Conservation (phyloP, 2,888 invertebrate genomes). For the Cephus pygmeus region DNA sequence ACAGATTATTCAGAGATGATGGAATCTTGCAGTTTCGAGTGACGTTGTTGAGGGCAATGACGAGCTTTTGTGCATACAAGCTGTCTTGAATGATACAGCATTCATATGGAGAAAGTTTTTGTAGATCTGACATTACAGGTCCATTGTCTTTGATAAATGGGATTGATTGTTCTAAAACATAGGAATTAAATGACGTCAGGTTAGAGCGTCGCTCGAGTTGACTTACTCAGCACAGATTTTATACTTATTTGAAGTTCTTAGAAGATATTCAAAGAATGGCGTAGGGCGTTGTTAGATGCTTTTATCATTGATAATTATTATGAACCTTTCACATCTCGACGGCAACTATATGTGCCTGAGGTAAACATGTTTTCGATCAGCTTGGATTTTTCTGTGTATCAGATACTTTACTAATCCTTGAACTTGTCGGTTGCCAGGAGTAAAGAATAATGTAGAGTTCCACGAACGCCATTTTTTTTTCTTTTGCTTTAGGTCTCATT, state of each 20-base stretch:
- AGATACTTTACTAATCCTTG: neutral
- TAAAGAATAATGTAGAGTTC: neutral
- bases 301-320: neutral
- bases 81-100: neutral
- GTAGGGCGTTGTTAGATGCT: neutral
- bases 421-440: neutral
- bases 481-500: neutral
- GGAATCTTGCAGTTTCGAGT: neutral
- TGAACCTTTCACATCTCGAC: neutral
- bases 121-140: neutral
- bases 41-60: neutral
- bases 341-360: neutral
- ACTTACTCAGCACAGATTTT: neutral
- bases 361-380: neutral
- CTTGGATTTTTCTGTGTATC: neutral
- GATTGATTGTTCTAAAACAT: neutral
- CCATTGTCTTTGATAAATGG: neutral
- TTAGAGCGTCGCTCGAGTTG: neutral
- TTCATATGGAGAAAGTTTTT: neutral
- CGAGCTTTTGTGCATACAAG: neutral
- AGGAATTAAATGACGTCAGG: neutral
- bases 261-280: neutral
- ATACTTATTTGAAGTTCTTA: neutral
- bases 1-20: neutral
- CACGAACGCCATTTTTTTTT: neutral